Evolutionary conservation across 2,113 vertebrate genomes (phyloP).

Genomic region (Brachionichthys hirsutus): DNA sequence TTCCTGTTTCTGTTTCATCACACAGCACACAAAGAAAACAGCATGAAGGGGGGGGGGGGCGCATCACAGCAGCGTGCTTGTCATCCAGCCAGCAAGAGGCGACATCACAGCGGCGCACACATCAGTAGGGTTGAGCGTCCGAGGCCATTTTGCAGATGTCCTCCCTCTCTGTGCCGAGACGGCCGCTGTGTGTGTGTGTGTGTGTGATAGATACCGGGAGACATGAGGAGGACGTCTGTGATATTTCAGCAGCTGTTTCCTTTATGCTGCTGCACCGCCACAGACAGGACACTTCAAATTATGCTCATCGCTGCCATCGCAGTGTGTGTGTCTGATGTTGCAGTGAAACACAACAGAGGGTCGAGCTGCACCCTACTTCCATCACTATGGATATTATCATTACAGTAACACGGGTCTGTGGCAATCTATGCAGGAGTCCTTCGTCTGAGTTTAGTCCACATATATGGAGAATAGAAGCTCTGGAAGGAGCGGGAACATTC

Average conservation of each 20-base stretch:
- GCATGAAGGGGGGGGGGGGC: constrained; percentile 27
- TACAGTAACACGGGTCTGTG: background rate
- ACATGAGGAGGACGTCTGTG: constrained; percentile 48
- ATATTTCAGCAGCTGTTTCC: constrained; percentile 77
- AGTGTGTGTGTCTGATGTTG: constrained; percentile 27
- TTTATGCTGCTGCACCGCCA: constrained; percentile 67
- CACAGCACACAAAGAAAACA: constrained; percentile 23
- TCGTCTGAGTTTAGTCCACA: too few relatives aligned
- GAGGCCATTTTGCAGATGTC: constrained; percentile 73
- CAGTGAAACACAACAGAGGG: constrained; percentile 40
- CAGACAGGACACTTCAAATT: constrained; percentile 71
- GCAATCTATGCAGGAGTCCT: too few relatives aligned
- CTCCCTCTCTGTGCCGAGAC: constrained; percentile 41
- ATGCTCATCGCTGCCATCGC: constrained; percentile 51
- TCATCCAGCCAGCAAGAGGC: constrained; percentile 32
- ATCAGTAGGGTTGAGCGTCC: constrained; percentile 56
- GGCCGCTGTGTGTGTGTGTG: constrained; percentile 52
- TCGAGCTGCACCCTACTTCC: constrained; percentile 36
- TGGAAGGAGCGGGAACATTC: too few relatives aligned
- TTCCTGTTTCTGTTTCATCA: constrained; percentile 6
- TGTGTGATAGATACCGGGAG: constrained; percentile 58
- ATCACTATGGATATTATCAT: constrained; percentile 55
- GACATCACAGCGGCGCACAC: constrained; percentile 38
- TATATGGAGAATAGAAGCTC: too few relatives aligned
- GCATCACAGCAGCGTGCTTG: constrained; percentile 31